These are phyloP conservation scores for Cyphotilapia sp. DNA, from an alignment of 2,113 vertebrate genomes.

Conservation along the genomic window DNA sequence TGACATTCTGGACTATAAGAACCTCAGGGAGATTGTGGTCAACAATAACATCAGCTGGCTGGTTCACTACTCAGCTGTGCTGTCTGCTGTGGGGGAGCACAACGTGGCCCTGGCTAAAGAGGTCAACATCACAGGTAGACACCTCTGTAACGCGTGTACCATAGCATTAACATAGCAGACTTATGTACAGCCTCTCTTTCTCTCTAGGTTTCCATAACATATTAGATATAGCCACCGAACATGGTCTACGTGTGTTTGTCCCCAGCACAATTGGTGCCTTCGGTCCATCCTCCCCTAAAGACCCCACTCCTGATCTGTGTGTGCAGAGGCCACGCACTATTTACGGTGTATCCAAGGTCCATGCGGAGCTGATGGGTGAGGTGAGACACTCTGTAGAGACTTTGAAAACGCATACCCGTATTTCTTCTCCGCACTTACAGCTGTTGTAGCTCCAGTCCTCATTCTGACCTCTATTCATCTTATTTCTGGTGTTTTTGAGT, in stretches of 20 bases:
- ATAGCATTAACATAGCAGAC: background rate
- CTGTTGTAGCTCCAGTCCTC: background rate
- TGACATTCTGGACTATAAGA: conserved; percentile 86
- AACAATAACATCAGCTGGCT: conserved; percentile 89
- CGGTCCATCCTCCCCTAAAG: conserved; percentile 82
- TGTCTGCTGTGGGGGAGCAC: conserved; percentile 79
- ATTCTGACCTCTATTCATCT: background rate
- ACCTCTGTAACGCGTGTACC: background rate
- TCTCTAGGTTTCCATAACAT: conserved; percentile 82
- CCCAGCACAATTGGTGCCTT: conserved; percentile 91
- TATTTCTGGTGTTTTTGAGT: background rate
- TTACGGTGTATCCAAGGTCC: conserved; percentile 91
- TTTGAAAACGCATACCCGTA: background rate
- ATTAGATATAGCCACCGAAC: conserved; percentile 83
- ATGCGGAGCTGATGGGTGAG: conserved; percentile 90
- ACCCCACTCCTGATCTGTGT: conserved; percentile 85
- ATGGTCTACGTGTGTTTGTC: conserved; percentile 82
- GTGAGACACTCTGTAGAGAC: conserved; percentile 54
- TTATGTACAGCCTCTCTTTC: background rate
- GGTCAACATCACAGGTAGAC: conserved; percentile 82
- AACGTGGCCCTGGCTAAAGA: conserved; percentile 82
- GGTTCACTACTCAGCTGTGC: conserved; percentile 79
- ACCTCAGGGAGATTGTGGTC: conserved; percentile 84
- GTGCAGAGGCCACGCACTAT: conserved; percentile 89
- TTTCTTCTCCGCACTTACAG: background rate